Evolutionary conservation across 2,888 invertebrate species (phyloP).

Genomic region (Lasioglossum morio): DNA sequence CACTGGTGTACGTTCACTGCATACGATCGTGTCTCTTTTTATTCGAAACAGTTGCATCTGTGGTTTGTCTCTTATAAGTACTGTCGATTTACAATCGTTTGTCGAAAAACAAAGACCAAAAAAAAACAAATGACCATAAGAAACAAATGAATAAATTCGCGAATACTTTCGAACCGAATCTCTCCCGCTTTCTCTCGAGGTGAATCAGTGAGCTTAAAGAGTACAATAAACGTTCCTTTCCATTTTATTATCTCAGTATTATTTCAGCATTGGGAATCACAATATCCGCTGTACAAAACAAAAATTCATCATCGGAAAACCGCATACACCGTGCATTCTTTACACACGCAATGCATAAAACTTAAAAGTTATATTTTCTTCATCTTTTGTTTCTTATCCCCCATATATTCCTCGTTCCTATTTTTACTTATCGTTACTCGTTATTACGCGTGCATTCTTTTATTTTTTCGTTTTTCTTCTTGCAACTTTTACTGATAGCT

Average conservation of each 20-base stretch:
- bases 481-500: slow-evolving; percentile 71
- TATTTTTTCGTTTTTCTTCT: slow-evolving; percentile 30
- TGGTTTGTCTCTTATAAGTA: not conserved
- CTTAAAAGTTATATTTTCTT: slow-evolving; percentile 72
- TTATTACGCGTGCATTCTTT: slow-evolving; percentile 29
- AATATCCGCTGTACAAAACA: slow-evolving; percentile 84
- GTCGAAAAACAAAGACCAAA: too few relatives aligned
- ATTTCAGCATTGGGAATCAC: slow-evolving; percentile 82
- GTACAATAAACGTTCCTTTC: slow-evolving; percentile 70
- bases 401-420: slow-evolving; percentile 55
- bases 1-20: slow-evolving; percentile 33
- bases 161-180: not conserved
- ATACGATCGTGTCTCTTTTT: slow-evolving; percentile 40
- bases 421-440: slow-evolving; percentile 61
- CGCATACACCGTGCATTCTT: slow-evolving; percentile 71
- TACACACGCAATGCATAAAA: slow-evolving; percentile 71
- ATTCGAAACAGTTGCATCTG: slow-evolving; percentile 29
- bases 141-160: too few relatives aligned
- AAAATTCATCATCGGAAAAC: slow-evolving; percentile 81
- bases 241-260: slow-evolving; percentile 70
- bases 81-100: slow-evolving; percentile 47
- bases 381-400: slow-evolving; percentile 36
- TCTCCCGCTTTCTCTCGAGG: not conserved
- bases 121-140: too few relatives aligned
- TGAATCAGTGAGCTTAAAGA: slow-evolving; percentile 56